Evolutionary conservation across 1,140 invertebrate species (phyloP), one percentile per base, ranked within the genome.

Genomic region (Rhysida immarginata): DNA sequence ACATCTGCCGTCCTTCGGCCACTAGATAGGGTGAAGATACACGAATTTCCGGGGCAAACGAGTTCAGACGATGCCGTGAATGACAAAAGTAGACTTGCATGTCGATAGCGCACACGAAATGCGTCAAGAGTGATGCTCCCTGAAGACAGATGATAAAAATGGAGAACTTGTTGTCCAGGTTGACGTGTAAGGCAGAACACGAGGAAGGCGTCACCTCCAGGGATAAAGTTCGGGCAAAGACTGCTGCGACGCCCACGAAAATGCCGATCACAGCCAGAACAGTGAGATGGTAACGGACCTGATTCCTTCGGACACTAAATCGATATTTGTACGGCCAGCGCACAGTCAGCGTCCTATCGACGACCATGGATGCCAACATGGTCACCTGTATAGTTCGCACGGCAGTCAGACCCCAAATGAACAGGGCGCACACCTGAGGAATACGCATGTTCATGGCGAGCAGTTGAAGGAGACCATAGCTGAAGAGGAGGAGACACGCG

Each of bases 251-350:
- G 56, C 67, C 68, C 1, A 70, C 65, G 8, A 77, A 71, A 3
- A 69, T 66, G 48, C 73, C 72, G 14, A 78, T 65, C 1, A 74
- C 68, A 1, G 72, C 72, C 21, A 77, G 59, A 20, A 75, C 76
- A 41, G 71, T 72, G 14, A 78, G 59, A 60, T 78, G 77, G 59
- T 78, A 77, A 24, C 73, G 64, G 24, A 78, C 69, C 48, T 78
- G 77, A 21, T 74, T 72, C 2, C 69, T 57, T 0, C 74, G 69
- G 2, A 77, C 64, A 56, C 68, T 73, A 50, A 73, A 70, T 14
- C 71, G 66, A 49, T 76, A 68, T 53, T 64, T 68, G 57, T 75
- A 73, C 2, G 71, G 70, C 65, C 74, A 73, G 29, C 64, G 62
- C n/a, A 67, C 58, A 0, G 70, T 70, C 21, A 77, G 69, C 18